Conservation (phyloP, 2,888 invertebrate species). For the Eristalis intricaria region DNA sequence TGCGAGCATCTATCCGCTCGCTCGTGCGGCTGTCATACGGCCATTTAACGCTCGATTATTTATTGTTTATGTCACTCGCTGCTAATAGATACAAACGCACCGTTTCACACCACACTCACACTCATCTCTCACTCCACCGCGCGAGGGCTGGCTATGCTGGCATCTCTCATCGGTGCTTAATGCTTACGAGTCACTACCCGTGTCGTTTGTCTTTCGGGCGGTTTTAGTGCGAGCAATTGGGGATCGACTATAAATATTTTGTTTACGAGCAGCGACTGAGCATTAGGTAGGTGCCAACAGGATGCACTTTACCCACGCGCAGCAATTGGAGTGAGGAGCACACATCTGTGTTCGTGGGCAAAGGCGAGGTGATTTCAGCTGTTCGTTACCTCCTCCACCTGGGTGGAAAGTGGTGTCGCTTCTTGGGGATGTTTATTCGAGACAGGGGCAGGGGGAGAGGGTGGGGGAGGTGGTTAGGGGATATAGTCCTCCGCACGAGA, state of each 20-base stretch:
- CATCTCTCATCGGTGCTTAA: background rate
- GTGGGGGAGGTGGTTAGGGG: no score
- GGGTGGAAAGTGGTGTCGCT: background rate
- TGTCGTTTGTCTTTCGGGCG: slow-evolving; percentile 17
- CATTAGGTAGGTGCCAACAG: slow-evolving; percentile 54
- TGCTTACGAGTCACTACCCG: background rate
- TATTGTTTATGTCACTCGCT: slow-evolving; percentile 61
- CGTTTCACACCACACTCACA: slow-evolving; percentile 34
- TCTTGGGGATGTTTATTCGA: background rate
- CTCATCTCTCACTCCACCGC: slow-evolving; percentile 10
- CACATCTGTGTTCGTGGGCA: background rate
- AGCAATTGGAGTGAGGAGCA: background rate
- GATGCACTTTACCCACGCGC: slow-evolving; percentile 27
- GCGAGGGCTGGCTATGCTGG: no score
- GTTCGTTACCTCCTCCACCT: background rate
- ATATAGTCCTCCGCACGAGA: no score
- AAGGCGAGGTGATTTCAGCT: background rate
- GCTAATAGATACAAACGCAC: slow-evolving; percentile 68
- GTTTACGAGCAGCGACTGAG: slow-evolving; percentile 1
- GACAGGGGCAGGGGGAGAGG: no score
- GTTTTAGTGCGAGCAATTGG: slow-evolving; percentile 1
- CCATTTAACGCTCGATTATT: slow-evolving; percentile 66
- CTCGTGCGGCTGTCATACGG: slow-evolving; percentile 62
- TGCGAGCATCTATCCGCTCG: background rate
- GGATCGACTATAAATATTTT: slow-evolving; percentile 14